Conservation (phyloP, 2,888 invertebrate genomes). For the Erynnis tages region DNA sequence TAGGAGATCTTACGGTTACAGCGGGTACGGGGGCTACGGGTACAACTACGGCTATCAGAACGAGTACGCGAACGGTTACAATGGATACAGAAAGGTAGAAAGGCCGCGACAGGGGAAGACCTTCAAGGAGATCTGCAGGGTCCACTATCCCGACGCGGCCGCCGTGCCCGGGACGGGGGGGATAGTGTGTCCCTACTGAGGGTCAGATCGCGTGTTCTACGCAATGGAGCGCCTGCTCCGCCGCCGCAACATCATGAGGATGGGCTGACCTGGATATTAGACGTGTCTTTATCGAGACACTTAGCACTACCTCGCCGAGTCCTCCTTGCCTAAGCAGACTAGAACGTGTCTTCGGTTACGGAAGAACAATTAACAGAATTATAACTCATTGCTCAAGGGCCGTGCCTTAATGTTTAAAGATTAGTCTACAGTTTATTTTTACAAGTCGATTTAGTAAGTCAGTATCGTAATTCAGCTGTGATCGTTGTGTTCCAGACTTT, state of each 20-base stretch:
- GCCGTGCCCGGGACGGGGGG: constrained; percentile 78
- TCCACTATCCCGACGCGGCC: constrained; percentile 82
- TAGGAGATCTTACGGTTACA: constrained; percentile 63
- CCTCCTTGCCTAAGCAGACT: constrained; percentile 16
- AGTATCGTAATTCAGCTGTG: background rate
- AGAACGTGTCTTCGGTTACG: constrained; percentile 7
- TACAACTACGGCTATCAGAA: constrained; percentile 46
- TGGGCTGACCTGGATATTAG: constrained; percentile 56
- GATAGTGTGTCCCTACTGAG: constrained; percentile 84
- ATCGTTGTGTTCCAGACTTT: constrained; percentile 6
- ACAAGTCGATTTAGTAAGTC: constrained; percentile 5
- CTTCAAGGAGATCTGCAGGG: constrained; percentile 86
- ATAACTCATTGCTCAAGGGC: constrained; percentile 18
- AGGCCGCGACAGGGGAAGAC: constrained; percentile 72
- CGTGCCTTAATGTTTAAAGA: constrained; percentile 11
- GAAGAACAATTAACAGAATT: constrained; percentile 17
- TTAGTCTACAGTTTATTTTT: background rate
- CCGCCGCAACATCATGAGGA: constrained; percentile 76
- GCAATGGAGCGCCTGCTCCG: constrained; percentile 75
- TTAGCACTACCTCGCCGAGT: constrained; percentile 5
- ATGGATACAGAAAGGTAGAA: constrained; percentile 44
- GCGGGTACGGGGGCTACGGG: constrained; percentile 51
- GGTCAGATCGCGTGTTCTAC: constrained; percentile 80
- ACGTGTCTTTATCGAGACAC: constrained; percentile 8
- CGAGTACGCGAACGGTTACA: constrained; percentile 43